A percentile compares a stretch with the other conserved stretches of the same genome.
phyloP scores from a whole-genome alignment of 2,113 vertebrate genomes.

The Hippocampus mohnikei region DNA sequence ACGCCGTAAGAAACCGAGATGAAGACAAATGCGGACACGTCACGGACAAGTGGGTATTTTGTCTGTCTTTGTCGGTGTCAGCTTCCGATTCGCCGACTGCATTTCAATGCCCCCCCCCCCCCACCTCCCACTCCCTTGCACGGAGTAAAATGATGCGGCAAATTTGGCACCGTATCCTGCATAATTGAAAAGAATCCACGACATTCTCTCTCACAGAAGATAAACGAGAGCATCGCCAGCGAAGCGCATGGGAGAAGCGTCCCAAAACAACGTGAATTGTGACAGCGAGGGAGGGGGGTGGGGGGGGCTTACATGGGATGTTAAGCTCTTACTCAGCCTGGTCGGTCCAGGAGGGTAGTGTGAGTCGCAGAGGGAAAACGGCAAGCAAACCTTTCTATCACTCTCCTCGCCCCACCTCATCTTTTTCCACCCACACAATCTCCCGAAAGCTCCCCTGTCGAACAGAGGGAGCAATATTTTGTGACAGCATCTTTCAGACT shows the following conservation, averaged over 20 bases:
- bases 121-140: not conserved
- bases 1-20: not conserved
- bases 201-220: constrained; percentile 21
- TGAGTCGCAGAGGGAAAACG: constrained; percentile 28
- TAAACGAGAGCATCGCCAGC: constrained; percentile 21
- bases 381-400: constrained; percentile 24
- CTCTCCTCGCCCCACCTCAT: constrained; percentile 22
- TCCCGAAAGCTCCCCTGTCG: constrained; percentile 53
- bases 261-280: constrained; percentile 13
- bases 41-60: not conserved
- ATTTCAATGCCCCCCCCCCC: not conserved
- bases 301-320: constrained; percentile 13
- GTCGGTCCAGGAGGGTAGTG: constrained; percentile 22
- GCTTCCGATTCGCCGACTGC: not conserved
- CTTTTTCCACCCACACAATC: constrained; percentile 34
- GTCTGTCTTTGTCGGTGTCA: not conserved
- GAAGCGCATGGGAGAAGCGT: not conserved
- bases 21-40: not conserved
- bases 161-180: constrained; percentile 9
- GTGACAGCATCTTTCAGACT: constrained; percentile 66
- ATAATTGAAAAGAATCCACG: constrained; percentile 24
- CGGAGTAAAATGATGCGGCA: not conserved
- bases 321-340: constrained; percentile 24
- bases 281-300: constrained; percentile 7
- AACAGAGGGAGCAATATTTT: constrained; percentile 55